Percentiles rank a stretch among this genome's conserved stretches.
Evolutionary conservation across 30 jellyfish, hydroid and myxozoan species (phyloP).

Genomic region (Haliclystus octoradiatus): DNA sequence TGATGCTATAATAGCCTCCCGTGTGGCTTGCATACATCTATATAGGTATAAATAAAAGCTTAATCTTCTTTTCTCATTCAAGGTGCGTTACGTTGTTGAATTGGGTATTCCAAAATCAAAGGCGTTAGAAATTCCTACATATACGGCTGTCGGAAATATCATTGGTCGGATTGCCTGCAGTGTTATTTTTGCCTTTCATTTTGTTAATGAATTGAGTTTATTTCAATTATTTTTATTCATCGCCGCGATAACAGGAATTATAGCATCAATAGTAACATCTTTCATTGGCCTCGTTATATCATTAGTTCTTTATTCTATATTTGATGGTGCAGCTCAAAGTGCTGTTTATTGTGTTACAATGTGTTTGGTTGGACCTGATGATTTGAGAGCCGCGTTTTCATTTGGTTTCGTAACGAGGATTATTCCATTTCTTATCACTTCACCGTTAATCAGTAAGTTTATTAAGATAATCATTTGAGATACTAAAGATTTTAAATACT

Average conservation of each 20-base stretch:
- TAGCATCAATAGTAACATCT: slow-evolving; percentile 17
- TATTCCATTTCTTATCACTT: slow-evolving; percentile 16
- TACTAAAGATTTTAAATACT: too few species aligned
- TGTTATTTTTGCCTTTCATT: background rate
- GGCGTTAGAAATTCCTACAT: slow-evolving; percentile 23
- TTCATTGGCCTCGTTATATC: slow-evolving; percentile 10
- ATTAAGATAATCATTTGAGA: too few species aligned
- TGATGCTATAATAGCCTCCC: background rate
- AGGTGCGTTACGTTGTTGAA: slow-evolving; percentile 48
- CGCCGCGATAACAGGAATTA: slow-evolving; percentile 5
- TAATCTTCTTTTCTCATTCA: background rate
- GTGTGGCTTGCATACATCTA: too few species aligned
- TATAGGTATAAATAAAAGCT: background rate
- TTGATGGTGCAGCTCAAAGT: slow-evolving; percentile 22
- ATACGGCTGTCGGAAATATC: slow-evolving; percentile 32
- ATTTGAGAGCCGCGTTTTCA: slow-evolving; percentile 6
- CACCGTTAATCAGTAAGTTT: slow-evolving; percentile 45
- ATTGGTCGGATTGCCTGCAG: slow-evolving; percentile 28
- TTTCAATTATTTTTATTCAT: slow-evolving; percentile 4
- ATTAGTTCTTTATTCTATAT: slow-evolving; percentile 6
- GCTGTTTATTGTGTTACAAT: background rate
- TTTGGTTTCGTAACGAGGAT: background rate
- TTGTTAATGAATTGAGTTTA: background rate
- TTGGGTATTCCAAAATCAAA: slow-evolving; percentile 15
- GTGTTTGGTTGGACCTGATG: background rate